These are phyloP conservation scores for Xiphorhynchus erythropygius DNA, from an alignment of 2,797 vertebrate genomes.

Conservation along the genomic window DNA sequence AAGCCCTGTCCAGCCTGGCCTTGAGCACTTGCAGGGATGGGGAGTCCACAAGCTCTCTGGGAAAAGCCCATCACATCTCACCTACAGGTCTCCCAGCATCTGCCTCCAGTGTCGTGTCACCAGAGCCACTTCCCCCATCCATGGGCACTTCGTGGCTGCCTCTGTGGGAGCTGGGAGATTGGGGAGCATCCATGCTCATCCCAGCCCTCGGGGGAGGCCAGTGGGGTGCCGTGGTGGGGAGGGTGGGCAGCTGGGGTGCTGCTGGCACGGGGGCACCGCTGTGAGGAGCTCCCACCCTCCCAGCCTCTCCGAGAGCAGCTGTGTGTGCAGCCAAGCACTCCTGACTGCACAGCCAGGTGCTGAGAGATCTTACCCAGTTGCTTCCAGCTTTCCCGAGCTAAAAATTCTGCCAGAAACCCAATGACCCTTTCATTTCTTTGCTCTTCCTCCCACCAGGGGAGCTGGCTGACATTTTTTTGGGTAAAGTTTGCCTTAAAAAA, in stretches of 20 bases:
- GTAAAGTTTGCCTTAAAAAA: slow-evolving; percentile 40
- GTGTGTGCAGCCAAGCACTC: neutral
- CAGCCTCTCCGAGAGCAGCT: neutral
- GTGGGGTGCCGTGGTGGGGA: rapidly evolving
- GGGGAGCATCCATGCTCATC: rapidly evolving
- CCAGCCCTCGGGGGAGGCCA: neutral
- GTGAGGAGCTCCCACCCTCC: neutral
- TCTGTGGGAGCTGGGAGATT: neutral
- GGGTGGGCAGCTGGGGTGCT: neutral
- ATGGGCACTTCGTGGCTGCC: neutral
- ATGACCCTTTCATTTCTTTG: neutral
- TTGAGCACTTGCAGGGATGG: neutral
- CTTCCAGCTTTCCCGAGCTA: neutral
- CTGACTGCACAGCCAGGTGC: neutral
- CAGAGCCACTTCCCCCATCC: neutral
- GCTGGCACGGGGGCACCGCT: too few relatives aligned
- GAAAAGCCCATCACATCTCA: neutral
- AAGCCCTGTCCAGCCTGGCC: rapidly evolving
- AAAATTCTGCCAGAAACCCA: neutral
- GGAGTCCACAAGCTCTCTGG: neutral
- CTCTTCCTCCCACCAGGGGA: neutral
- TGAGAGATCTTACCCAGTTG: neutral
- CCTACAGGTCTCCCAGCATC: neutral
- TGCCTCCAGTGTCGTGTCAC: neutral
- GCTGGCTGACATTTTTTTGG: slow-evolving; percentile 9